phyloP scores from a whole-genome alignment of 2,888 invertebrate species.

The Callinectes sapidus region DNA sequence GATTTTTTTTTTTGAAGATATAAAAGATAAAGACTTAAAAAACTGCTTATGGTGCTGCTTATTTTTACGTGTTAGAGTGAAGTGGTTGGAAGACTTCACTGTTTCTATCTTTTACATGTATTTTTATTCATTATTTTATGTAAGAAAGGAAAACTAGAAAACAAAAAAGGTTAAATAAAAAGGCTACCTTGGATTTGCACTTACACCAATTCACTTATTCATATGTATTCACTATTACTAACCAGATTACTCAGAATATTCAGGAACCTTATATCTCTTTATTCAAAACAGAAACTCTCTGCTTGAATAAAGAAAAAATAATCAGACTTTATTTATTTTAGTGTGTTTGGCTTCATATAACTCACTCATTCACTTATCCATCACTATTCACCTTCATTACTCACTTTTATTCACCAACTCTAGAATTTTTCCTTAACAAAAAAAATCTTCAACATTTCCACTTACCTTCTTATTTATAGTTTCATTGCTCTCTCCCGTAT shows the following conservation, averaged over 20 bases:
- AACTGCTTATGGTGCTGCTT: too few relatives aligned
- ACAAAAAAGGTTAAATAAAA: too few relatives aligned
- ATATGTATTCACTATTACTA: neutral
- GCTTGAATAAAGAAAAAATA: neutral
- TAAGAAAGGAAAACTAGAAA: too few relatives aligned
- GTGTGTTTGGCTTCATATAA: neutral
- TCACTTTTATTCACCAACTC: neutral
- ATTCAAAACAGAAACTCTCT: neutral
- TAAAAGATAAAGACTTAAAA: too few relatives aligned
- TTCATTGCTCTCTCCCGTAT: neutral
- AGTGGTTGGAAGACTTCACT: neutral
- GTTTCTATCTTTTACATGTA: neutral
- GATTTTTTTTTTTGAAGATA: too few relatives aligned
- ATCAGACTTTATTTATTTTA: neutral
- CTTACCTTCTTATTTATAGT: neutral
- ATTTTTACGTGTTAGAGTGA: too few relatives aligned
- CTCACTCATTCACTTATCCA: neutral
- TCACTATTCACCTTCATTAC: neutral
- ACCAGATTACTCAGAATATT: neutral
- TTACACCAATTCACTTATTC: neutral
- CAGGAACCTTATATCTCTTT: neutral
- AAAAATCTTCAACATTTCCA: neutral
- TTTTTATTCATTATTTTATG: too few relatives aligned
- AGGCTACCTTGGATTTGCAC: too few relatives aligned
- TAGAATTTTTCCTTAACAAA: neutral